Evolutionary conservation across 2,113 vertebrate species (phyloP), one percentile per base, ranked within the genome.

Genomic region (Poeciliopsis retropinna): DNA sequence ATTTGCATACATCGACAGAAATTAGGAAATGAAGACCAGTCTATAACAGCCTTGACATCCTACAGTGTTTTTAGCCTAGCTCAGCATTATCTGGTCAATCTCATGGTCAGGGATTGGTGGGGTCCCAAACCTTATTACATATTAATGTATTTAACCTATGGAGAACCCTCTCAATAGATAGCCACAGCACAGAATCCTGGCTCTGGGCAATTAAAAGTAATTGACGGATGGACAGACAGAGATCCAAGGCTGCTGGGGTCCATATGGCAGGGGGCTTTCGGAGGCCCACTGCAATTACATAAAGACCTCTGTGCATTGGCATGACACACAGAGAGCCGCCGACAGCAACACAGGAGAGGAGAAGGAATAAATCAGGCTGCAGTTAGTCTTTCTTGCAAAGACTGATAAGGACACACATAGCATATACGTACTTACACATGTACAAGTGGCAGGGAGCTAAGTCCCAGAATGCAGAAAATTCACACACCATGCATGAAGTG

Each of bases 121-220:
- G 34, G 75, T 87, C 89, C 88, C 90, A 82, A 70, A 81, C 60
- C 84, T 82, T 81, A 92, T 91, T 90, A 91, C 64, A 83, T 88
- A 91, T 92, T 90, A 90, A 91, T 91, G 90, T 87, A 84, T 89
- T 90, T 92, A 92, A 92, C 86, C 87, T 81, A 86, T 86, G n/a
- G 81, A 89, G 83, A 83, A 86, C 70, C 81, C 81, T 64, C 81
- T 79, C 69, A 69, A 88, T 89, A 84, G 83, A 80, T 73, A 80
- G 85, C 3, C 73, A 60, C 75, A 3, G 71, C 82, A 72, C 70
- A 76, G 74, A 72, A 75, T 79, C 73, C 72, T 4, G 61, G 81
- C 85, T 80, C 86, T 78, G 69, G 79, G 89, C 91, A 93, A 93
- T 92, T 91, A 93, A 92, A 87, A 82, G 65, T 83, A 92, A 92